Evolutionary conservation across 2,888 invertebrate genomes (phyloP), one percentile per base, ranked within the genome.

Genomic region (Xanthia togata): DNA sequence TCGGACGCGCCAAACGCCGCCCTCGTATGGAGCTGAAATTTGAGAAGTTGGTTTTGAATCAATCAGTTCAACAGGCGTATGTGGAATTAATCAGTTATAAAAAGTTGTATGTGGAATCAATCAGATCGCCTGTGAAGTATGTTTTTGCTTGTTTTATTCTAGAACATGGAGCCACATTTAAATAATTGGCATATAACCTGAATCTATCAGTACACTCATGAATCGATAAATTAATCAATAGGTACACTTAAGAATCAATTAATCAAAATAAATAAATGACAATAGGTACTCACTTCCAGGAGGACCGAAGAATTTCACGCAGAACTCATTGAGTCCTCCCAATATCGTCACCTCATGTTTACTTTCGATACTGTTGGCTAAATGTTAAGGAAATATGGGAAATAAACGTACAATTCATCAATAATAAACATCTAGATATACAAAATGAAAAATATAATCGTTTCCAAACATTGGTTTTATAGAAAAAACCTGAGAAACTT

Each of bases 241-340:
- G 31, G 31, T 31, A 50, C 50, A 50, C 50, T 47, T 47, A 0
- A 17, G 8, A 23, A 20, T 55, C 11, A 55, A 57, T 70, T 6
- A 17, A 38, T 44, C 0, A 0, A 41, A 38, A 47, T 60, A 62
- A 71, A 57, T 53, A 57, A 63, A 63, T 14, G 11, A n/a, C 0
- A 38, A 73, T 95, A n/a, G n/a, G n/a, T n/a, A 98, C 98, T 98
- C 94, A 99, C 99, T 99, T 95, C 99, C 99, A 92, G 98, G 97
- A 73, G 99, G 99, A 79, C 99, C 99, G 96, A 99, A 99, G 97
- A 99, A 99, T 97, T 99, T 99, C 85, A 99, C 99, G 95, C 99
- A 99, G 97, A 99, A 99, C 97, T 99, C 99, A 97, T 99, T 99
- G 82, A 99, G 97, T 73, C 99, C 99, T 78, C 99, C 99, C 83